phyloP scores from a whole-genome alignment of 1,140 invertebrate species.

The Cyphomyrmex costatus region DNA sequence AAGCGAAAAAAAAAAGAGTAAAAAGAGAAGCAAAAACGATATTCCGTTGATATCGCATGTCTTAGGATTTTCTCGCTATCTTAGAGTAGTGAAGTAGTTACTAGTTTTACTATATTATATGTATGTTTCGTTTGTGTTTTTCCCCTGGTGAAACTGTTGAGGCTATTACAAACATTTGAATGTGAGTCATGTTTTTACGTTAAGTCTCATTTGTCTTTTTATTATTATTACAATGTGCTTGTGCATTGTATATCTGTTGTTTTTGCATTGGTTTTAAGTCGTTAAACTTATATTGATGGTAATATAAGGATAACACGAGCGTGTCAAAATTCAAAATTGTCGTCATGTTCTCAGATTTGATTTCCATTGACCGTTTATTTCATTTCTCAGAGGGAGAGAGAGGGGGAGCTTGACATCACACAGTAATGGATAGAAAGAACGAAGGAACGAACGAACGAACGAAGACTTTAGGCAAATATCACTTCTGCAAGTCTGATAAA shows the following conservation, averaged over 20 bases:
- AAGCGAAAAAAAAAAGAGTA: neutral
- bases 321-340: constrained; percentile 87
- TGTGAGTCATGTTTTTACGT: constrained; percentile 80
- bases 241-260: constrained; percentile 76
- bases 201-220: constrained; percentile 78
- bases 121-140: constrained; percentile 86
- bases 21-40: constrained; percentile 16
- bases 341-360: constrained; percentile 81
- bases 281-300: constrained; percentile 83
- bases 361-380: constrained; percentile 83
- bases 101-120: constrained; percentile 86
- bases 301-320: constrained; percentile 84
- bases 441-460: constrained; percentile 68
- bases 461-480: constrained; percentile 74
- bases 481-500: constrained; percentile 73
- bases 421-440: constrained; percentile 20
- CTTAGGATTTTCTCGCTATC: constrained; percentile 86
- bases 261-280: constrained; percentile 74
- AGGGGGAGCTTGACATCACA: constrained; percentile 83
- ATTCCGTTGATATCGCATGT: constrained; percentile 80
- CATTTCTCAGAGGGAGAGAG: constrained; percentile 78
- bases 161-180: constrained; percentile 83
- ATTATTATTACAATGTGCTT: constrained; percentile 72
- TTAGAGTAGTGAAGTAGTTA: constrained; percentile 84
- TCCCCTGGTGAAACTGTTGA: constrained; percentile 86